Base-by-base conservation (phyloP, 1,140 invertebrate species). In the Drosophila parvula region DNA sequence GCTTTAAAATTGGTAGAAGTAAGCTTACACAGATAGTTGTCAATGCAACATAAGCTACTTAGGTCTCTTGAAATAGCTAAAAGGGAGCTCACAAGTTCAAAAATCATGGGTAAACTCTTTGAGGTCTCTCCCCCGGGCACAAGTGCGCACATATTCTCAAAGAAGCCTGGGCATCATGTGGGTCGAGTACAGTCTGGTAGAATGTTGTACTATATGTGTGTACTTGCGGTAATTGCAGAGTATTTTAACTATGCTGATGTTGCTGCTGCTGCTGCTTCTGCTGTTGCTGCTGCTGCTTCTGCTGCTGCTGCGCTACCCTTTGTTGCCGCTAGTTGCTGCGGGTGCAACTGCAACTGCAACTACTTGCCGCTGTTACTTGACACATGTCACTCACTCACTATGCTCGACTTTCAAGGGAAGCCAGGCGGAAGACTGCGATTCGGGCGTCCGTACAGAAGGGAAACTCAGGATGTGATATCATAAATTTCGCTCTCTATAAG, bases 181-280 rank as follows among this genome's bases (percentile, higher is more conserved):
- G 59, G 60, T 70, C 74, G 69, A 65, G 47, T 64, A 50, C 34
- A 47, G 28, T 51, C 9, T 28, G 14, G n/a, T 27, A 27, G 58
- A 45, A 45, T 40, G 16, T 47, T 14, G 36, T 53, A n/a, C n/a
- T n/a, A n/a, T n/a, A 40, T 76, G 59, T 73, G 78, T 79, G 78
- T 79, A 88, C 83, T 86, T 86, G 76, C 68, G 64, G 76, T 86
- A 86, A 86, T 86, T 86, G 79, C 83, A 65, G 51, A 88, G 71
- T 83, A 79, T 79, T 86, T 86, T 79, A 83, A 82, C 76, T 70
- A 82, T 79, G 68, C 71, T 63, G 41, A 56, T 74, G 50, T 22
- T 41, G 45, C 30, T 60, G 57, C 30, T 56, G 43, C 28, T 56
- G 50, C 7, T 28, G 30, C 16, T n/a, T 41, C 14, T 62, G 50